These are phyloP conservation scores for Drosophila neocordata DNA, from an alignment of 1,140 invertebrate species.

Conservation along the genomic window DNA sequence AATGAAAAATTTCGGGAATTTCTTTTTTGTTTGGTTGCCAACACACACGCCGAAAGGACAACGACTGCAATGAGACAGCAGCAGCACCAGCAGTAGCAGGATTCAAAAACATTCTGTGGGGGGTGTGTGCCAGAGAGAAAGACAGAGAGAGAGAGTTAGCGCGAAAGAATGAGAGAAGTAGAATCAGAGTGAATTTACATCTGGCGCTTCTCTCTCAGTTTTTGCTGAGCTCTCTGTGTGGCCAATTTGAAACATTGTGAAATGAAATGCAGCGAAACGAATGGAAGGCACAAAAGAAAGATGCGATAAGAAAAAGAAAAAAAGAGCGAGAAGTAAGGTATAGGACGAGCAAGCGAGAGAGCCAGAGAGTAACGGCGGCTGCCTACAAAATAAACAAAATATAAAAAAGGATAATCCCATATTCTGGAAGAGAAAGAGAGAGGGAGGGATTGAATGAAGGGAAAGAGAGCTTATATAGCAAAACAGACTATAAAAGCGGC, in stretches of 20 bases:
- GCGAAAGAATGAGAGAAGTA: conserved; percentile 5
- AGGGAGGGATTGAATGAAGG: conserved; percentile 24
- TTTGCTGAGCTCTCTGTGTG: conserved; percentile 35
- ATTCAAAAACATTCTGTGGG: conserved; percentile 43
- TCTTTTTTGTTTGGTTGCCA: conserved; percentile 59
- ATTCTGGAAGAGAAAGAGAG: conserved; percentile 20
- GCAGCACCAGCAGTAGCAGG: conserved; percentile 40
- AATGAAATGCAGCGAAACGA: conserved; percentile 80
- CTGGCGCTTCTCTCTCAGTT: conserved; percentile 25
- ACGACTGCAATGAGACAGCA: conserved; percentile 64
- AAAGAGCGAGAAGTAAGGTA: conserved; percentile 1
- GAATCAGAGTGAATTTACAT: conserved; percentile 49
- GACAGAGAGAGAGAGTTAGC: conserved; percentile 9
- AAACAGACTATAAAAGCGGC: conserved; percentile 62
- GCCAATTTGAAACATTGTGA: conserved; percentile 69
- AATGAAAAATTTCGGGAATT: neutral
- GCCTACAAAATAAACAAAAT: conserved; percentile 71
- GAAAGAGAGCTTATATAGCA: conserved; percentile 60
- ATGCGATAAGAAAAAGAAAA: conserved; percentile 66
- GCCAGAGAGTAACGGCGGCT: conserved; percentile 29
- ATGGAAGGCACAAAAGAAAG: conserved; percentile 62
- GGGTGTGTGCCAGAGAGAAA: conserved; percentile 21
- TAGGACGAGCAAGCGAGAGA: neutral
- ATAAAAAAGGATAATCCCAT: conserved; percentile 74
- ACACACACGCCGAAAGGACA: conserved; percentile 69